phyloP scores from a whole-genome alignment of 2,113 vertebrate genomes.

The Collichthys lucidus region DNA sequence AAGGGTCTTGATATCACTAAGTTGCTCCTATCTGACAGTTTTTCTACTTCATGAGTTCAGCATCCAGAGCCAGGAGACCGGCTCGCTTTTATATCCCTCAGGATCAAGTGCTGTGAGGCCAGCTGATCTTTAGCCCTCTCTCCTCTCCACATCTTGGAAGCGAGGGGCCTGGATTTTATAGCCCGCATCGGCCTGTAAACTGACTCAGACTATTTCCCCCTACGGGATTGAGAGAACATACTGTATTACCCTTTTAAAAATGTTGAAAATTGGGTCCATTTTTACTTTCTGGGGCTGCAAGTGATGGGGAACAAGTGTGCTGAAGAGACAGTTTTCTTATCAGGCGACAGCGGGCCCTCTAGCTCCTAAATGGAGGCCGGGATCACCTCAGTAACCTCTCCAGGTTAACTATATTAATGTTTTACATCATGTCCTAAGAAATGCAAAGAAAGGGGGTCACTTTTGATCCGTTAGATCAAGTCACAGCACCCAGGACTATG shows the following conservation, averaged over 20 bases:
- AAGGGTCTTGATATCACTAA: constrained; percentile 40
- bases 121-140: constrained; percentile 51
- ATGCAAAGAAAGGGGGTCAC: not conserved
- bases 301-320: not conserved
- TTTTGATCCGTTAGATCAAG: not conserved
- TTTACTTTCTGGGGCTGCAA: constrained; percentile 38
- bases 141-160: constrained; percentile 22
- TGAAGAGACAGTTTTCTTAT: constrained; percentile 28
- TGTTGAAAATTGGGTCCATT: constrained; percentile 26
- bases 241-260: constrained; percentile 26
- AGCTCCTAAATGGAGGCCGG: not conserved
- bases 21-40: constrained; percentile 32
- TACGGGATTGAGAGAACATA: constrained; percentile 34
- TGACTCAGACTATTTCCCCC: constrained; percentile 31
- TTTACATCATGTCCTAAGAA: not conserved
- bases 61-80: constrained; percentile 20
- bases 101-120: constrained; percentile 48
- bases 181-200: constrained; percentile 22
- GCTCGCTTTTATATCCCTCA: constrained; percentile 38
- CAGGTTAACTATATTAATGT: not conserved
- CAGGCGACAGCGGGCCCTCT: not conserved
- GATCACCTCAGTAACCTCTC: constrained; percentile 6
- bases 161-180: constrained; percentile 17
- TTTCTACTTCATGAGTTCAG: constrained; percentile 17
- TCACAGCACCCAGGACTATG: not conserved